Evolutionary conservation across 2,113 vertebrate species (phyloP).

Genomic region (Pomatostomus ruficeps): DNA sequence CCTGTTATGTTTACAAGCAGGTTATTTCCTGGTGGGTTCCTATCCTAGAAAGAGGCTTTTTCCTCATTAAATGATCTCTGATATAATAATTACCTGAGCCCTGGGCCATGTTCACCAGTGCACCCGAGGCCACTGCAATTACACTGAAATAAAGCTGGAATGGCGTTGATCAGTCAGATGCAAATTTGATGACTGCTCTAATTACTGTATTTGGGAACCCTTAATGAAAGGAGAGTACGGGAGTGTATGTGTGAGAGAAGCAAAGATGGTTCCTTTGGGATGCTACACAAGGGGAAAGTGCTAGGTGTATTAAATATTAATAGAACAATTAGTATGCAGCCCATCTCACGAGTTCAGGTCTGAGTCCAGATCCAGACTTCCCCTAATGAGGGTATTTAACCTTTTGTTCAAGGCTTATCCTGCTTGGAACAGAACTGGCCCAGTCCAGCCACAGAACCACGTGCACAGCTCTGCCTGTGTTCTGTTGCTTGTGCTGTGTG

Average conservation of each 20-base stretch:
- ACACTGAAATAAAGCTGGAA: not conserved
- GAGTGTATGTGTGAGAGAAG: not conserved
- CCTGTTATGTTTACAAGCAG: not conserved
- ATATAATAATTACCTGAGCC: not conserved
- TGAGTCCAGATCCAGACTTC: not conserved
- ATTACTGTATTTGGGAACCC: not conserved
- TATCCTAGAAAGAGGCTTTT: not conserved
- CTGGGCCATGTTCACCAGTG: not conserved
- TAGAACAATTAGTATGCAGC: not conserved
- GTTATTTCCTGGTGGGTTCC: not conserved
- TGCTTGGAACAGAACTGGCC: not conserved
- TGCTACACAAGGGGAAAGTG: not conserved
- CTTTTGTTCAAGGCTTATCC: not conserved
- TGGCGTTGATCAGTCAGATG: not conserved
- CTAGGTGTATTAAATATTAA: conserved; percentile 38
- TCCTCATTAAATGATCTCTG: not conserved
- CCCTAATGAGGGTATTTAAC: not conserved
- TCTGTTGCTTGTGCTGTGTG: not conserved
- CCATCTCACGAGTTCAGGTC: not conserved
- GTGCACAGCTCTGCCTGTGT: not conserved
- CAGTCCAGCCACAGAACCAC: not conserved
- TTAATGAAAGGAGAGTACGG: not conserved
- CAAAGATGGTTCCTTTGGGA: not conserved
- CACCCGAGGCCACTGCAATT: not conserved
- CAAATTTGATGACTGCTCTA: not conserved